Base-by-base conservation (phyloP, 2,888 invertebrate genomes). In the Stenodera caucasica region DNA sequence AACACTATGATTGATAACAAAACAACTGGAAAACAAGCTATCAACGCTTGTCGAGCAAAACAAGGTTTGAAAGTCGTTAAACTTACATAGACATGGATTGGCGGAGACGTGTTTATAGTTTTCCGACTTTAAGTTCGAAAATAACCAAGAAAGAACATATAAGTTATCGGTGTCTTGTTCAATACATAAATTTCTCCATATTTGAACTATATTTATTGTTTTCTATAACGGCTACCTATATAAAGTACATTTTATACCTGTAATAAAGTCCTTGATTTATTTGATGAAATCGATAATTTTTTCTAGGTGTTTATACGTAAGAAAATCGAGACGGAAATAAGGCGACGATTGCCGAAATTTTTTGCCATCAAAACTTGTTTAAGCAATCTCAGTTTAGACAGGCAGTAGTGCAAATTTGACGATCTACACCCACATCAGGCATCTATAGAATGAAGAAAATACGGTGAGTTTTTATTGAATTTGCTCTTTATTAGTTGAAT, bases 81-180 rank as follows among this genome's bases (percentile, higher is more conserved):
- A 64, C 49, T 59, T 51, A 37, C 37, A 37, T 15, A 49, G 55
- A 55, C 59, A 54, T 57, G 61, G 59, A 64, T 62, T 59, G 56
- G 57, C 54, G 55, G 55, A 58, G 64, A 64, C 64, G 61, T 64
- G 61, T 64, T 64, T 64, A 64, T 64, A 54, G 64, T 58, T 64
- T 51, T 7, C 33, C 37, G 58, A 55, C 53, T 62, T 58, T 40
- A 21, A 40, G 40, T 18, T 40, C 26, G 3, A 45, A 45, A 45
- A 45, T 7, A 45, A 12, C 45, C 21, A 21, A 45, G n/a, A 30
- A 3, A 5, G 4, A 26, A 45, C 45, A 45, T 11, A 12, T 23
- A 45, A 23, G 12, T 15, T 37, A 8, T 18, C 3, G n/a, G 14
- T 40, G 18, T 40, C 8, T 40, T 9, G 18, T 40, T 40, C 2